Evolutionary conservation across 2,888 invertebrate species (phyloP), one percentile per base, ranked within the genome.

Genomic region (Graphium colonna): DNA sequence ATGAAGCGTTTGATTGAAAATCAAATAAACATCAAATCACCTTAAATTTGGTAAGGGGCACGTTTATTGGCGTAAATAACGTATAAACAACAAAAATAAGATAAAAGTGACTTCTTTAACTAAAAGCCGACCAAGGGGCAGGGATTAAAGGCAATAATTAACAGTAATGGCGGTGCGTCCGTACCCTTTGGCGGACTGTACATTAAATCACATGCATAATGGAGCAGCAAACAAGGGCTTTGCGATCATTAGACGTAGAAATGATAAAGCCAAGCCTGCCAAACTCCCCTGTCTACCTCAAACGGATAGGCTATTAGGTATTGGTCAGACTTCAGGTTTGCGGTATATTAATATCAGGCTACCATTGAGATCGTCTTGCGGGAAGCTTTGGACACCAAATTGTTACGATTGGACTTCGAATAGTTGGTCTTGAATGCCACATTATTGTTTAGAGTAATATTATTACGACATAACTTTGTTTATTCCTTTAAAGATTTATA

Each of bases 211-310:
- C 10, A 38, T 31, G 18, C 28, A 43, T 53, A 48, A 44, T 49
- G 43, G 38, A 28, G 44, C 39, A 52, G 45, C 51, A 44, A 49
- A 53, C 43, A 44, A 26, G 18, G 44, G 53, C 40, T 43, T 53
- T 44, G 48, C 48, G 28, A 40, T 52, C 51, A 40, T 46, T 53
- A 44, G 48, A 48, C 39, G 48, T 43, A 43, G 53, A 33, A 53
- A 52, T 42, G 40, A 43, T 49, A 48, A 44, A 53, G 48, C 52
- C 44, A 48, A 18, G 18, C 33, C 48, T 39, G 53, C 48, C 48
- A 53, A 49, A 49, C 39, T 44, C 44, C 31, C 13, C 31, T 21
- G 43, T 44, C 48, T 15, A 18, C 16, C 44, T 51, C 51, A 46
- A 28, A 51, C 40, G 44, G 45, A 51, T 45, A 40, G 45, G 45